Percentiles rank a stretch among this genome's conserved stretches.
phyloP scores from a whole-genome alignment of 2,113 vertebrate species.

The Anoura caudifer region DNA sequence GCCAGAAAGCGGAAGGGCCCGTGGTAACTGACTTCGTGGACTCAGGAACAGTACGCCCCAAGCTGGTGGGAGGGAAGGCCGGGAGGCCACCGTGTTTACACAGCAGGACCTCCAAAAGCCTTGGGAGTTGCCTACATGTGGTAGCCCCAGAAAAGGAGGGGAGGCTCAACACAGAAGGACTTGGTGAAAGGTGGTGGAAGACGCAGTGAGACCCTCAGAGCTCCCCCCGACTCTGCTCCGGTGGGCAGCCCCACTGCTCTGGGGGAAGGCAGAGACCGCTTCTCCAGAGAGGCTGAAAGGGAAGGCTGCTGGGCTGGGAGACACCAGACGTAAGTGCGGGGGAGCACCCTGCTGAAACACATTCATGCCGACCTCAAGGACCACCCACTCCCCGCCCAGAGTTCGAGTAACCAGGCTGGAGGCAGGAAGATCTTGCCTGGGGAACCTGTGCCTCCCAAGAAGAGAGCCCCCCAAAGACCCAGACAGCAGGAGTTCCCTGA shows the following conservation, averaged over 20 bases:
- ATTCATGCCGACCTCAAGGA: background rate
- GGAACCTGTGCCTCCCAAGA: background rate
- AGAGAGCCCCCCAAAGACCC: background rate
- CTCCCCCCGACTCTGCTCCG: background rate
- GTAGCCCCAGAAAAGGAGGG: background rate
- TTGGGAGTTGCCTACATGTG: fast-evolving
- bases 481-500: background rate
- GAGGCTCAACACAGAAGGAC: background rate
- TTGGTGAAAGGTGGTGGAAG: background rate
- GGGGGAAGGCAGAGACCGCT: background rate
- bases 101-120: background rate
- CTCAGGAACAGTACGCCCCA: background rate
- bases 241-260: background rate
- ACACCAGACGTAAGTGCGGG: background rate
- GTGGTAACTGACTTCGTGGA: too few relatives aligned
- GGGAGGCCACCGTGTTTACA: fast-evolving
- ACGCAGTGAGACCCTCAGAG: background rate
- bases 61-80: background rate
- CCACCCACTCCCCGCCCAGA: background rate
- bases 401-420: background rate
- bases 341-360: background rate
- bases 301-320: background rate
- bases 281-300: background rate
- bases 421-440: too few relatives aligned
- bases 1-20: background rate